Conservation (phyloP, 1,140 invertebrate genomes). For the Tyrophagus putrescentiae region DNA sequence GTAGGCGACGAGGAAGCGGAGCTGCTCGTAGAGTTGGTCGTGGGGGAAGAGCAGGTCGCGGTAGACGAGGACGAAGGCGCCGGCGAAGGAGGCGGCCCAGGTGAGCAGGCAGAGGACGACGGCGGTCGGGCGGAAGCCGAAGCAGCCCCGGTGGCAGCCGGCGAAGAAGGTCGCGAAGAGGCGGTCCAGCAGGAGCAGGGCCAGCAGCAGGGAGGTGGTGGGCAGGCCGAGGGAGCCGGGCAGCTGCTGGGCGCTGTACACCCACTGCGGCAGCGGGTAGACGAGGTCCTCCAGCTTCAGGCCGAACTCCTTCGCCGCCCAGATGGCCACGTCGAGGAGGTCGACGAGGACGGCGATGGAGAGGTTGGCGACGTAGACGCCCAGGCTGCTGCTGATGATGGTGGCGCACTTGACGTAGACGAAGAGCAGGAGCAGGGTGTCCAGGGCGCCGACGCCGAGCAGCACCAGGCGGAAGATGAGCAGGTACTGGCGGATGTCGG, state of each 20-base stretch:
- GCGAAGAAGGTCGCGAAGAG: conserved; percentile 16
- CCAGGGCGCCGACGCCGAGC: conserved; percentile 5
- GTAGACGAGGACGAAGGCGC: conserved; percentile 10
- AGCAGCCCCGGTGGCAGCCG: conserved; percentile 6
- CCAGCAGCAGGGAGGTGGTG: conserved; percentile 13
- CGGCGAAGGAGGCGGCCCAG: conserved; percentile 14
- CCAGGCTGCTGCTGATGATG: conserved; percentile 11
- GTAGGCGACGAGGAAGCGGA: conserved; percentile 13
- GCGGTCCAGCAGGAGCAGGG: conserved; percentile 10
- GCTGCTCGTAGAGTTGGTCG: not conserved
- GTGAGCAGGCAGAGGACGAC: not conserved
- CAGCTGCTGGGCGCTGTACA: not conserved
- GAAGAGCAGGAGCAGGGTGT: conserved; percentile 2
- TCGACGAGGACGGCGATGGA: conserved; percentile 5
- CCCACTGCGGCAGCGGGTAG: not conserved
- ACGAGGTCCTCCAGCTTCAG: not conserved
- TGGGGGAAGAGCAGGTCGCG: conserved; percentile 8
- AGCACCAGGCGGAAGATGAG: conserved; percentile 14
- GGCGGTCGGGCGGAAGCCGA: not conserved
- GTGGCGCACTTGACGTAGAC: conserved; percentile 11
- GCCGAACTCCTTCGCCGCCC: conserved; percentile 13
- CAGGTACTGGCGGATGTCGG: conserved; percentile 5
- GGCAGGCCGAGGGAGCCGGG: conserved; percentile 15
- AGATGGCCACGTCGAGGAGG: not conserved
- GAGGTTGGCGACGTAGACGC: conserved; percentile 14